Evolutionary conservation across 2,888 invertebrate species (phyloP), one percentile per base, ranked within the genome.

Genomic region (Chrysotoxum bicinctum): DNA sequence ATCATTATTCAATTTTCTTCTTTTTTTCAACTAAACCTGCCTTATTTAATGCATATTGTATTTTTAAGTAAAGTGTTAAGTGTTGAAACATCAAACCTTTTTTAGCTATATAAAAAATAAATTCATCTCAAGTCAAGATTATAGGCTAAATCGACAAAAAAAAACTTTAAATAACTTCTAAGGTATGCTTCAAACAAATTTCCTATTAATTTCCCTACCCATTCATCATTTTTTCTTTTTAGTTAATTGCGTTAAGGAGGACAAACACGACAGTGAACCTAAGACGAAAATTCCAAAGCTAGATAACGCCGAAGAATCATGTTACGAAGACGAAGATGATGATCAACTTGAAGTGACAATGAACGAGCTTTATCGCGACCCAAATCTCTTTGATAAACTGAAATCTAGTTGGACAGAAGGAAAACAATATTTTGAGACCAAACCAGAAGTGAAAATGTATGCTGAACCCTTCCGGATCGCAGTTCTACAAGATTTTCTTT

Each of bases 401-500:
- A 60, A 81, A 19, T 30, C 9, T 0, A 54, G 56, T 32, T 80
- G 86, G 86, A 2, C 45, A 1, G 26, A 75, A 3, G 62, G 56
- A 5, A 58, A 66, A 7, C 87, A 88, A 16, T 87, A 87, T n/a
- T 88, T 86, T 40, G 89, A 91, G 19, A 58, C 79, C 0, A 73
- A 77, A 16, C 88, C 89, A 9, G 88, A 87, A 7, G 89, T 88
- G 12, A 88, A 90, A 64, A 76, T 96, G 0, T 94, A 94, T 43
- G 91, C 92, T 1, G 92, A 94, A 21, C 96, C 96, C 0, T 96
- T 95, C 91, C 93, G 94, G 88, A 91, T 95, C 9, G 95, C 95
- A 88, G 92, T 94, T 12, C 90, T 96, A 37, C 94, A 95, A 12
- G 93, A 95, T 87, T 92, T 96, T 86, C 89, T 96, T 23, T 91